Percentiles rank a stretch among this genome's conserved stretches.
Evolutionary conservation across 2,888 invertebrate species (phyloP).

Genomic region (Ganaspis brasiliensis): DNA sequence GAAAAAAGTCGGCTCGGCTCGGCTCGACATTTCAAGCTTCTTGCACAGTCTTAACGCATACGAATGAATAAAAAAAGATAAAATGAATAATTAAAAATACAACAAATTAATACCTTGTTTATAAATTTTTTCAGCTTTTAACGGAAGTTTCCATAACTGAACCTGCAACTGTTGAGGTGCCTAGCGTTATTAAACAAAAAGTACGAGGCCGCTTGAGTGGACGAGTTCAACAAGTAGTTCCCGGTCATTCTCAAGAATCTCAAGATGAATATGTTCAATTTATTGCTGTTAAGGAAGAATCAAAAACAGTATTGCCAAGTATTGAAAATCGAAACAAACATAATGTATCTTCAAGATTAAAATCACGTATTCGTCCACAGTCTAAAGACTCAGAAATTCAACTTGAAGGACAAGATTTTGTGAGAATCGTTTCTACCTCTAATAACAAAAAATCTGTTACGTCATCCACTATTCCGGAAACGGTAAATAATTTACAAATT

Average conservation of each 20-base stretch:
- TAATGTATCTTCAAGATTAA: slow-evolving; percentile 48
- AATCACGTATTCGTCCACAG: slow-evolving; percentile 66
- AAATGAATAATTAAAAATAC: too few species aligned
- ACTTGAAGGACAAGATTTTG: slow-evolving; percentile 75
- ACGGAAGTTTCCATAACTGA: slow-evolving; percentile 57
- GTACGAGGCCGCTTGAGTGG: slow-evolving; percentile 70
- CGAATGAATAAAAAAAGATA: too few species aligned
- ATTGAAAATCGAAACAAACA: slow-evolving; percentile 52
- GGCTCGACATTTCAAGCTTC: too few species aligned
- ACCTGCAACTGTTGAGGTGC: slow-evolving; percentile 68
- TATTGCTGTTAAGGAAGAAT: slow-evolving; percentile 72
- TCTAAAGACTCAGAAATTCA: slow-evolving; percentile 69
- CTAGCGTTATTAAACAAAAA: slow-evolving; percentile 72
- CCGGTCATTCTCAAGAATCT: slow-evolving; percentile 73
- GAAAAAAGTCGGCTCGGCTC: too few species aligned
- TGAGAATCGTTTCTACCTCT: slow-evolving; percentile 71
- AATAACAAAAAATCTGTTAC: slow-evolving; percentile 56
- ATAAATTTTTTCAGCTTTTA: slow-evolving; percentile 50
- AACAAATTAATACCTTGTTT: neutral
- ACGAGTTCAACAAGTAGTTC: slow-evolving; percentile 73
- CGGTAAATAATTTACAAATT: slow-evolving; percentile 51
- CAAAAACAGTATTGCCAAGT: slow-evolving; percentile 36
- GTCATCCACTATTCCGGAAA: slow-evolving; percentile 55
- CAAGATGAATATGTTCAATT: slow-evolving; percentile 78
- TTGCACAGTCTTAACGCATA: too few species aligned